These are phyloP conservation scores for Parnassius glacialis DNA, from an alignment of 2,888 invertebrate species.

Conservation along the genomic window DNA sequence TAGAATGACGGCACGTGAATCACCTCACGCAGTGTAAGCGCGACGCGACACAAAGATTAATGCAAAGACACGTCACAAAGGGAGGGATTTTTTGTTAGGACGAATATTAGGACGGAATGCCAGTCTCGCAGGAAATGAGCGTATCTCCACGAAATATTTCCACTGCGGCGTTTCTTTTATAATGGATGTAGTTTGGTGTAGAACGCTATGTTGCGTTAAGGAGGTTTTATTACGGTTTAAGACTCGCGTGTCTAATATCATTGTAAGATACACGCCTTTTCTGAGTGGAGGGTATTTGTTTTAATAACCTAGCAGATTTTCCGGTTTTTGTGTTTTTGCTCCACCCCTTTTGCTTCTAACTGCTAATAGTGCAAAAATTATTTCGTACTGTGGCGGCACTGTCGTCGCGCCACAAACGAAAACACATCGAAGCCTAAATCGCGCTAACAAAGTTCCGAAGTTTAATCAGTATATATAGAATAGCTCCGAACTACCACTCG, in stretches of 20 bases:
- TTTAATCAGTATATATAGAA: too few species aligned
- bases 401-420: too few species aligned
- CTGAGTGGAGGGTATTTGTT: not conserved
- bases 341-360: too few species aligned
- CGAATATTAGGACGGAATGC: slow-evolving; percentile 25
- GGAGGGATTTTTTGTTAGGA: slow-evolving; percentile 21
- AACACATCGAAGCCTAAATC: too few species aligned
- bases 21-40: slow-evolving; percentile 10
- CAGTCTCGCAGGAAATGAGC: slow-evolving; percentile 30
- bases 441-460: too few species aligned
- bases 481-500: too few species aligned
- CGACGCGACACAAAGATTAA: slow-evolving; percentile 21
- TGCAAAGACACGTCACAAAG: slow-evolving; percentile 25
- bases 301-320: too few species aligned
- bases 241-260: not conserved
- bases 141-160: slow-evolving; percentile 29
- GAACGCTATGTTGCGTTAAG: not conserved
- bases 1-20: slow-evolving; percentile 14
- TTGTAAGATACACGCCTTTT: not conserved
- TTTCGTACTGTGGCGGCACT: too few species aligned
- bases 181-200: slow-evolving; percentile 10
- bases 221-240: slow-evolving; percentile 10
- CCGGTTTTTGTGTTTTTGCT: too few species aligned
- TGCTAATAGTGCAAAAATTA: too few species aligned
- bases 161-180: slow-evolving; percentile 15